Percentiles rank a stretch among this genome's conserved stretches.
Conservation (phyloP, 1,140 invertebrate genomes). For the Plutomurus gul region DNA sequence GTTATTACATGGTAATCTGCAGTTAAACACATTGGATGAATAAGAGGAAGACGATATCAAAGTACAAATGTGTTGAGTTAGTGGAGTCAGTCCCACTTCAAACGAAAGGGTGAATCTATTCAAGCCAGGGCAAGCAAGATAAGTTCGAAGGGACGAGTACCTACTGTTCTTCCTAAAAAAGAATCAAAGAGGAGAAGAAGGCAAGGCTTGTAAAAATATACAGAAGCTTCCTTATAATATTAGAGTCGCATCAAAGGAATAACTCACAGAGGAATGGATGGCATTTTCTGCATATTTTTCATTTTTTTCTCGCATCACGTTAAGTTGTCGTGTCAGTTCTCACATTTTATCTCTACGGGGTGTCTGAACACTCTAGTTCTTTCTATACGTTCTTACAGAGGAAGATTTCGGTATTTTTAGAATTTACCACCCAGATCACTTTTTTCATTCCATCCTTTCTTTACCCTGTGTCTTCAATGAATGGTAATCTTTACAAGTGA, state of each 20-base stretch:
- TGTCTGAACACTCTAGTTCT: background rate
- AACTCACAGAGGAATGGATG: conserved; percentile 14
- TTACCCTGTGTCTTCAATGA: background rate
- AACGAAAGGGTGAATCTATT: background rate
- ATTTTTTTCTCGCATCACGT: background rate
- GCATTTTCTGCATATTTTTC: conserved; percentile 25
- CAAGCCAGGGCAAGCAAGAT: background rate
- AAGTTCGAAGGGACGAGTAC: background rate
- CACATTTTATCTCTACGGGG: background rate
- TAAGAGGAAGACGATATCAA: background rate
- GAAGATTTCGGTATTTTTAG: too few species aligned
- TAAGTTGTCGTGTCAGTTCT: conserved; percentile 10
- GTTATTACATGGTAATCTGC: too few species aligned
- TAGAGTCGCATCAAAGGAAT: background rate
- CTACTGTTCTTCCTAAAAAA: too few species aligned
- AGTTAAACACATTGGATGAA: background rate
- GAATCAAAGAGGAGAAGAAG: background rate
- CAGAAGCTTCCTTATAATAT: conserved; percentile 11
- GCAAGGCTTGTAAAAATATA: conserved; percentile 19
- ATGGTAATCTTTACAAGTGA: conserved; percentile 16
- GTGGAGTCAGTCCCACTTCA: background rate
- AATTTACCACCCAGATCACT: too few species aligned
- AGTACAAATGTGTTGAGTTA: conserved; percentile 18
- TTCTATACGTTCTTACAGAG: background rate
- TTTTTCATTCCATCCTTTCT: background rate